Evolutionary conservation across 2,888 invertebrate genomes (phyloP).

Genomic region (Lapara coniferarum): DNA sequence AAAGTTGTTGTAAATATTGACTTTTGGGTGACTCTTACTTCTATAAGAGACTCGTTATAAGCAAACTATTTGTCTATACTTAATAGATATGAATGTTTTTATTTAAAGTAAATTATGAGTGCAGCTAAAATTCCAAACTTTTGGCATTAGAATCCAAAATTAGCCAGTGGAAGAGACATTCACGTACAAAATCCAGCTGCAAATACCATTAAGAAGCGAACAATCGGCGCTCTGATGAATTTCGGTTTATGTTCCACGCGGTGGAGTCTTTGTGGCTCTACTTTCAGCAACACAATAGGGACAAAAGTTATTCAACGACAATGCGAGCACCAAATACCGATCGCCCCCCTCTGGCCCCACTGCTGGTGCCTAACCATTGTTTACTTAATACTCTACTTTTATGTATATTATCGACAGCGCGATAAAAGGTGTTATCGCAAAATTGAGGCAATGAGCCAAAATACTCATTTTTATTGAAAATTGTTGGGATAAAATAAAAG

Average conservation of each 20-base stretch:
- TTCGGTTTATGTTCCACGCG: conserved; percentile 81
- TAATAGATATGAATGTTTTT: background rate
- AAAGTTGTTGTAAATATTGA: background rate
- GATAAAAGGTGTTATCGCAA: conserved; percentile 56
- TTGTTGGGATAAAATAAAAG: background rate
- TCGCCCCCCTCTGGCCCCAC: conserved; percentile 69
- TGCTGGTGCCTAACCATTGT: conserved; percentile 71
- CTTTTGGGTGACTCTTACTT: background rate
- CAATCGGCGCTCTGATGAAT: conserved; percentile 81
- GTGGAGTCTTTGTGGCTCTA: conserved; percentile 81
- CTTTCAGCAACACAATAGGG: conserved; percentile 83
- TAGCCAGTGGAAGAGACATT: conserved; percentile 3
- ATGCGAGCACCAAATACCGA: conserved; percentile 84
- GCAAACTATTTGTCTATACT: too few relatives aligned
- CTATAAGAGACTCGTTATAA: background rate
- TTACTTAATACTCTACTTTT: conserved; percentile 81
- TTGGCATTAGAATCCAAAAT: background rate
- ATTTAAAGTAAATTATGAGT: background rate
- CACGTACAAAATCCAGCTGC: conserved; percentile 46
- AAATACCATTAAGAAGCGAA: conserved; percentile 76
- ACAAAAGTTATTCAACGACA: conserved; percentile 84
- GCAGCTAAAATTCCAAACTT: background rate
- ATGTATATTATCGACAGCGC: conserved; percentile 73
- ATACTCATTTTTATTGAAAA: conserved; percentile 1
- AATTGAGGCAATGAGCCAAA: conserved; percentile 53